phyloP scores from a whole-genome alignment of 1,140 invertebrate genomes.

The Lepidotrigona ventralis region DNA sequence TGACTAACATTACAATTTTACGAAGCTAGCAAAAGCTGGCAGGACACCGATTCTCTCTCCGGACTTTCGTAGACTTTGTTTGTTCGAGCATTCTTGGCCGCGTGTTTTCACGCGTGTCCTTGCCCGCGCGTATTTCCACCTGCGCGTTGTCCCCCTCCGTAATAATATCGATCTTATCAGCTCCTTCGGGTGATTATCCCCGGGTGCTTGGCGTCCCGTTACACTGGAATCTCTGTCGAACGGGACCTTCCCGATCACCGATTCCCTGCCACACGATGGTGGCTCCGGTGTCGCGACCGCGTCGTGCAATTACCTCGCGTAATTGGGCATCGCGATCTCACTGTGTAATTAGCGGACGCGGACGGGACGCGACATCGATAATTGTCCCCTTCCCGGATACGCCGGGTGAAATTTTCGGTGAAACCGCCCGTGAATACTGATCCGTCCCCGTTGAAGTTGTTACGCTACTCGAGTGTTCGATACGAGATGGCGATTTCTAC shows the following conservation, averaged over 20 bases:
- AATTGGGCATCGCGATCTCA: slow-evolving; percentile 48
- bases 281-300: slow-evolving; percentile 12
- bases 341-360: slow-evolving; percentile 42
- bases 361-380: slow-evolving; percentile 17
- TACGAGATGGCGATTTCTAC: too few relatives aligned
- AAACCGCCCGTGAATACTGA: slow-evolving; percentile 13
- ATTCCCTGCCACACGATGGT: slow-evolving; percentile 18
- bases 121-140: slow-evolving; percentile 48
- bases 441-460: background rate
- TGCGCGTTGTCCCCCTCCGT: slow-evolving; percentile 17
- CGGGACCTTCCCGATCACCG: slow-evolving; percentile 40
- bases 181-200: slow-evolving; percentile 53
- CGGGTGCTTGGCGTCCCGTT: slow-evolving; percentile 53
- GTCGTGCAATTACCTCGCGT: slow-evolving; percentile 51
- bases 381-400: background rate
- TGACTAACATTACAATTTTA: slow-evolving; percentile 58
- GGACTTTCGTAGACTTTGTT: slow-evolving; percentile 51
- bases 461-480: background rate
- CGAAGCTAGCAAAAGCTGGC: slow-evolving; percentile 24
- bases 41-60: background rate
- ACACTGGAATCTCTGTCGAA: slow-evolving; percentile 55
- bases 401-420: slow-evolving; percentile 14
- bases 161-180: slow-evolving; percentile 67
- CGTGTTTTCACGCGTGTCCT: slow-evolving; percentile 57
- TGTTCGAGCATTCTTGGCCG: slow-evolving; percentile 11